Base-by-base conservation (phyloP, 2,888 invertebrate species). In the Drosophila siamana region DNA sequence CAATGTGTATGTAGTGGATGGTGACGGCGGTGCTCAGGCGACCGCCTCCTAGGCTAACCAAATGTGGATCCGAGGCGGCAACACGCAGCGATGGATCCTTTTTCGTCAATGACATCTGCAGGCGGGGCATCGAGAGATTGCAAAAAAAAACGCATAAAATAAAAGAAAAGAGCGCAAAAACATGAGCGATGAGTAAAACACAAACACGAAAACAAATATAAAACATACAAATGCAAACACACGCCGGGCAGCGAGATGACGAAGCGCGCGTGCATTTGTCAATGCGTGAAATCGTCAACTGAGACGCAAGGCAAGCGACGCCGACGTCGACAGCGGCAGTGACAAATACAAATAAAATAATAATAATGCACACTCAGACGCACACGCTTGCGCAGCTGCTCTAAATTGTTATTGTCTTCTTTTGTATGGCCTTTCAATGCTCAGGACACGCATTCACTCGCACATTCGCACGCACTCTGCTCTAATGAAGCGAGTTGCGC, bases 11-110 rank as follows among this genome's bases (percentile, higher is more conserved):
- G 79, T 97, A 97, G 92, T 97, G 97, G 80, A 98, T 94, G 30
- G 98, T 98, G 87, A 98, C 97, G n/a, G 97, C 97, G 33, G 97
- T 97, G 92, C 97, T 97, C 69, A 98, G 94, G 74, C 98, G 94
- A 66, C 97, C 97, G 78, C 97, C 96, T 72, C 98, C 98, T 90
- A 97, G 94, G 92, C 97, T 97, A 90, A 98, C 97, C 91, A 98
- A 94, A 93, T 98, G 98, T 38, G 98, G 98, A 79, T 96, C 94
- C 92, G 97, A 97, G 74, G 97, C 96, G 77, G 94, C 94, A 91
- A 94, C 94, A 91, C 94, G 94, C 93, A 85, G 93, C 74, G 91
- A 91, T 68, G 91, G 92, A 90, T 92, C 92, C 82, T 92, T 92
- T 84, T 91, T 92, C 76, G 90, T 91, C 80, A 92, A 84, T 85